Percentiles rank a stretch among this genome's conserved stretches.
Evolutionary conservation across 2,888 invertebrate genomes (phyloP).

Genomic region (Melipona beecheii): DNA sequence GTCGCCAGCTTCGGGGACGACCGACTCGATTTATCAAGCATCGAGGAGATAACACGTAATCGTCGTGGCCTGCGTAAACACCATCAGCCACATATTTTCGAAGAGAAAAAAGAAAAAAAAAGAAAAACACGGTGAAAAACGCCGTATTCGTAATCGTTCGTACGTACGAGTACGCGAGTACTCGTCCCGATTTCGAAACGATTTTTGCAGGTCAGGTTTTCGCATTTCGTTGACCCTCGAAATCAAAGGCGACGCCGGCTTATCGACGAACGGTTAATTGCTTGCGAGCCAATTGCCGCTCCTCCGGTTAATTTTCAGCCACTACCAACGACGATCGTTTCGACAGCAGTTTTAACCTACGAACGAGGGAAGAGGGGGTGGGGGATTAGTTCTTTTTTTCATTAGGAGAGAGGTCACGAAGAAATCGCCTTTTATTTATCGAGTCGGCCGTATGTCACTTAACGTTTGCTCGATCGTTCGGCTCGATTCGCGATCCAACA

Average conservation of each 20-base stretch:
- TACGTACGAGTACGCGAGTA: no score
- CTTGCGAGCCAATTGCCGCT: not conserved
- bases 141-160: no score
- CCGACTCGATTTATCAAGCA: not conserved
- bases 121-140: not conserved
- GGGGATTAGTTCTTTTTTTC: not conserved
- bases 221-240: not conserved
- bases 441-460: not conserved
- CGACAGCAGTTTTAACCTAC: not conserved
- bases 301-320: not conserved
- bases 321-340: not conserved
- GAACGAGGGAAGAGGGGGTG: not conserved
- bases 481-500: not conserved
- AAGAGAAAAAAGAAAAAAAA: not conserved
- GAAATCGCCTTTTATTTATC: constrained; percentile 10
- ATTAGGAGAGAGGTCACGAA: not conserved
- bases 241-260: not conserved
- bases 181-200: not conserved
- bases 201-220: not conserved
- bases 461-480: not conserved
- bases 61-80: not conserved
- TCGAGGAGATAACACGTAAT: not conserved
- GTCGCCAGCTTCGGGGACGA: no score
- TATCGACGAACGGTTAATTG: constrained; percentile 2
- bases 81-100: no score